Evolutionary conservation across 1,140 invertebrate species (phyloP), one percentile per base, ranked within the genome.

Genomic region (Apis florea): DNA sequence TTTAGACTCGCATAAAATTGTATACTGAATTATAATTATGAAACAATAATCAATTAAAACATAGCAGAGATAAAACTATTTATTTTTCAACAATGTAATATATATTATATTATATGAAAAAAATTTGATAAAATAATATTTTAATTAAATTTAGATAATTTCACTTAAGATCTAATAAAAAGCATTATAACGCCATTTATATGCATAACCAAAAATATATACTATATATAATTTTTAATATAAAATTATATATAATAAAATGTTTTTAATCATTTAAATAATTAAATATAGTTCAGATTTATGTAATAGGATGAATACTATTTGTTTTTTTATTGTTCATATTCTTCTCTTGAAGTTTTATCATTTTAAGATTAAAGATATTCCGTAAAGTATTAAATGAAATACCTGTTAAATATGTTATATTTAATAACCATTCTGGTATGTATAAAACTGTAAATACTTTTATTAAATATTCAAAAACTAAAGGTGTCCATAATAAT

Each of bases 401-500:
- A 51, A 85, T 64, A 13, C 82, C 88, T 15, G 59, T 40, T 51
- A 89, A 26, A 56, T 85, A 91, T n/a, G 86, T 84, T 47, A 63
- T n/a, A 56, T 86, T 81, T 2, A 77, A 81, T 6, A 90, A 72
- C 90, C 90, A 90, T 58, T 79, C 71, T 54, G 88, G 85, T 58
- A 81, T 40, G 17, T 61, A 54, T 1, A 71, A 73, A 13, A 85
- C 89, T 6, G 84, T 68, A 71, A 91, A 88, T 47, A 91, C 82
- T 83, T 88, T 88, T 1, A 85, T 49, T 67, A 90, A 63, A 47
- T 84, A 53, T 67, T 85, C 81, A 1, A 89, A 40, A 15, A 92
- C 84, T 13, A 90, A 71, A n/a, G 90, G 90, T 47, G 87, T 90
- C 91, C 91, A 92, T 49, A 90, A 77, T 49, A 89, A 10, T 66